These are phyloP conservation scores for Nysson spinosus DNA, from an alignment of 2,888 invertebrate species.

Conservation along the genomic window DNA sequence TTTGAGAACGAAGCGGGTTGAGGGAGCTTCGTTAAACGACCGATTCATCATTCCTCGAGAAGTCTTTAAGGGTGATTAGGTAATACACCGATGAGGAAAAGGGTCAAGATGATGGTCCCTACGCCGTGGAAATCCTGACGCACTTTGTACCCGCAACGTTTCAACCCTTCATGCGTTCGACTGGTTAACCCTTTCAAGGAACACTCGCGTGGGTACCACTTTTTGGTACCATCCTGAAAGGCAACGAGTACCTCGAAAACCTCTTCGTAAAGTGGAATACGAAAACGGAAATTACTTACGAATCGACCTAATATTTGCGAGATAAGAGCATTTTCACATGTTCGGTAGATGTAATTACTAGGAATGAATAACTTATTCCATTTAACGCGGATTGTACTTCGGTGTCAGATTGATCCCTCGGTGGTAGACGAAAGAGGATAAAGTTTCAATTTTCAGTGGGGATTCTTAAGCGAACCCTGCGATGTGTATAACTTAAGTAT, in stretches of 20 bases:
- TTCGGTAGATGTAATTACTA: too few relatives aligned
- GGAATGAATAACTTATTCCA: too few relatives aligned
- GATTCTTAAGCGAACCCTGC: constrained; percentile 49
- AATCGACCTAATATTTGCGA: too few relatives aligned
- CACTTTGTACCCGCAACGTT: constrained; percentile 10
- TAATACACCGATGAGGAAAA: constrained; percentile 30
- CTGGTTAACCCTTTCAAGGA: constrained; percentile 41
- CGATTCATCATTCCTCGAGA: constrained; percentile 62
- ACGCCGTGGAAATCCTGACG: constrained; percentile 21
- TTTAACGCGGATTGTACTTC: too few relatives aligned
- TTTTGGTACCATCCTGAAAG: not conserved
- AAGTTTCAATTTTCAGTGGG: constrained; percentile 65
- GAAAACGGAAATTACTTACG: too few relatives aligned
- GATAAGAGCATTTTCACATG: too few relatives aligned
- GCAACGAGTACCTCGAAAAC: constrained; percentile 13
- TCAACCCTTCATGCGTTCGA: constrained; percentile 29
- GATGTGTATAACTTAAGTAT: constrained; percentile 60
- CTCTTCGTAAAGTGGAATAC: too few relatives aligned
- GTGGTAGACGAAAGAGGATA: constrained; percentile 47
- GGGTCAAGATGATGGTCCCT: constrained; percentile 43
- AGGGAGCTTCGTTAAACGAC: constrained; percentile 54
- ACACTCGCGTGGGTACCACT: constrained; percentile 9
- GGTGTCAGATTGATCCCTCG: constrained; percentile 19
- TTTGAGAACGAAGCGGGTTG: constrained; percentile 6
- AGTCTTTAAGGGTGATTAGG: constrained; percentile 59